Conservation (phyloP, 2,113 vertebrate species). For the Caranx melampygus region DNA sequence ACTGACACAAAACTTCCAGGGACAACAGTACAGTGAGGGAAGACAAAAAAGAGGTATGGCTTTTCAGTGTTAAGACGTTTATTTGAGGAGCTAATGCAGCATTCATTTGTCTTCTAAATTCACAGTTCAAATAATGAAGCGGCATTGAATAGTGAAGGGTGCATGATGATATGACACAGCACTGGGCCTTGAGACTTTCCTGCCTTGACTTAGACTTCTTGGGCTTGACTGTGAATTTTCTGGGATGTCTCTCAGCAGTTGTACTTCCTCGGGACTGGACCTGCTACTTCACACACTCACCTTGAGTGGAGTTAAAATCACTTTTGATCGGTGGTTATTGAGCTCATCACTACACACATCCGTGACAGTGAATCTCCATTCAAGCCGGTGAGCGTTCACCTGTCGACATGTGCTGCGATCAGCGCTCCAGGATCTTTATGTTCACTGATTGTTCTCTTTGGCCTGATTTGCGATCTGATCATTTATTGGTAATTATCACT, state of each 20-base stretch:
- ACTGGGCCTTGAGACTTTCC: not conserved
- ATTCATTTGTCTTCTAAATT: not conserved
- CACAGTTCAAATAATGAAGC: not conserved
- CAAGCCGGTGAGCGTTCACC: not conserved
- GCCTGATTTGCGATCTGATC: not conserved
- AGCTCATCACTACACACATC: not conserved
- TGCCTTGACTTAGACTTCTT: not conserved
- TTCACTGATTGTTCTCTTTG: not conserved
- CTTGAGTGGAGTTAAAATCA: too few species aligned
- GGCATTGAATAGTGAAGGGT: too few species aligned
- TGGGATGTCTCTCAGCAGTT: not conserved
- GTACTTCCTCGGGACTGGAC: too few species aligned
- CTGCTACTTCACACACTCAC: too few species aligned
- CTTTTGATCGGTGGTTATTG: not conserved
- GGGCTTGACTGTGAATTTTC: not conserved
- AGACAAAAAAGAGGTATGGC: too few species aligned
- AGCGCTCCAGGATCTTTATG: not conserved
- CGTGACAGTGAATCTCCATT: not conserved
- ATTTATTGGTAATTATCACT: not conserved
- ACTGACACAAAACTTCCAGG: too few species aligned
- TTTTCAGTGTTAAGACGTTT: too few species aligned
- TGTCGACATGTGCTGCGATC: not conserved
- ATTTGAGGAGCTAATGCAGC: not conserved
- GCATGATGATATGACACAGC: too few species aligned
- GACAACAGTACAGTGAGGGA: not conserved